Base-by-base conservation (phyloP, 2,888 invertebrate genomes). In the Lasioglossum zephyrum region DNA sequence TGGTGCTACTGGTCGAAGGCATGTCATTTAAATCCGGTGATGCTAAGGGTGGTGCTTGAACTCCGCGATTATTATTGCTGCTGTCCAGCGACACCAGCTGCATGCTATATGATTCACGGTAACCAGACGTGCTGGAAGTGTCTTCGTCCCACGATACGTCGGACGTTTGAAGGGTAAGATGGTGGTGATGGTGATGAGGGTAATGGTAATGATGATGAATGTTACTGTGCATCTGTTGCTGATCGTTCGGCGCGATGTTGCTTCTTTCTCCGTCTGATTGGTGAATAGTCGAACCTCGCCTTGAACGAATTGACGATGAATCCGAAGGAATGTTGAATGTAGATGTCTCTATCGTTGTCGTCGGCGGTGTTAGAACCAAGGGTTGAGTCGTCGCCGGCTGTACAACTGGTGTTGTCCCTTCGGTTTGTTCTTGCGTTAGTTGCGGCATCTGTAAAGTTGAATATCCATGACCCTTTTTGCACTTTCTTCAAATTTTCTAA, bases 61-160 rank as follows among this genome's bases (percentile, higher is more conserved):
- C 95, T 60, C 93, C 93, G 80, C 95, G 94, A 69, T 26, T 36
- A 41, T 91, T 92, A 31, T 88, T 95, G 84, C 92, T 96, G 95
- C 96, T 96, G 86, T 96, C 96, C 87, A 96, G 93, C 90, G 96
- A 96, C 57, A 96, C 96, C 88, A 96, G 95, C 88, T 97, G 96
- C 89, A 97, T 96, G 80, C 96, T 96, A 94, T 96, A 97, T 94
- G 97, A 98, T 92, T 97, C 97, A 47, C 96, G 96, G 95, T 98
- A 98, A 86, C 98, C 98, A 1, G 98, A 98, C 31, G 98, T 98
- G 90, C 98, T 98, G 0, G 98, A 98, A 0, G 95, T 94, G 94
- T 97, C 97, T 93, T 98, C 98, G 94, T 98, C 98, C 96, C 97
- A 98, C 0, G 97, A 97, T 4, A 97, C 96, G 95, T 98, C 98